Base-by-base conservation (phyloP, 2,888 invertebrate genomes). In the Bellardia pandia region DNA sequence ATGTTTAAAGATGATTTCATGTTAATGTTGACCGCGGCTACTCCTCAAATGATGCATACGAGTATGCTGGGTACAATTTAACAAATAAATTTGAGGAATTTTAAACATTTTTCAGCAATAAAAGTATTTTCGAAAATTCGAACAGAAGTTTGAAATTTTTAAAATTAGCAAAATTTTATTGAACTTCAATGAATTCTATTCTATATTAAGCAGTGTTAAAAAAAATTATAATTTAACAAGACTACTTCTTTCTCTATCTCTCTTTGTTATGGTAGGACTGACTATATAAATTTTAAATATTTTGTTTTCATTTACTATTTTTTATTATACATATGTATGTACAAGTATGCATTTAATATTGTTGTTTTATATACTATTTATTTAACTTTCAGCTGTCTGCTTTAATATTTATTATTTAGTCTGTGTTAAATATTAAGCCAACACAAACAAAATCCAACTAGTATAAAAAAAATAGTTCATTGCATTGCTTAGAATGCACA, bases 401-500 rank as follows among this genome's bases (percentile, higher is more conserved):
- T 60, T 74, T 42, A 42, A 42, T 42, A 42, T 42, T 42, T 42
- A 42, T 42, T 45, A 45, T 13, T 11, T 13, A 13, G 11, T 45
- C 11, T 45, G 11, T 45, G 13, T 6, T 37, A 64, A 3, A 51
- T 40, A 40, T 40, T 37, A 16, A 23, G 9, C 30, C 13, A 3
- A 45, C 13, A 45, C 4, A 11, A 11, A 45, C 45, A 45, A 13
- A 11, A 7, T 42, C 13, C 3, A 13, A 13, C 45, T 4, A 45
- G 4, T 45, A 45, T 13, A 45, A 58, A 42, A 58, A 75, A 78
- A 82, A 80, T 77, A 82, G 87, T 87, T 87, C 87, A 87, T 78
- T 87, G 87, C 48, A 82, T 87, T 85, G 72, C 71, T 82, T 56
- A 85, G 87, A 87, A 85, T 87, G 79, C 66, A 81, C 81, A 82